Evolutionary conservation across 2,113 vertebrate genomes (phyloP), one percentile per base, ranked within the genome.

Genomic region (Arothron firmamentum): DNA sequence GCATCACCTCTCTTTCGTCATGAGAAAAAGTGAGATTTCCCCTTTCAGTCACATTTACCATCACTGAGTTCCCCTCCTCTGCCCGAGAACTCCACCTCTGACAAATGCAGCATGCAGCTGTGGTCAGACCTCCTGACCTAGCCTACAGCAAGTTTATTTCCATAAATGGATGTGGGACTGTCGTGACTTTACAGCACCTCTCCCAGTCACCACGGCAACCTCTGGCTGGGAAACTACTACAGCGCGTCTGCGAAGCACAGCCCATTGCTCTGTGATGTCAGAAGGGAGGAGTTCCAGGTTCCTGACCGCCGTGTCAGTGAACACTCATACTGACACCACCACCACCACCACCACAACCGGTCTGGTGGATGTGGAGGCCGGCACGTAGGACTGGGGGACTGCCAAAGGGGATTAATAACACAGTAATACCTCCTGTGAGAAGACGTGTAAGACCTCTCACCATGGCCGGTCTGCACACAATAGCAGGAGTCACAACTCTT

Each of bases 381-480:
- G 75, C 84, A 80, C 69, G 75, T 77, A 64, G 65, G 19, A 18
- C n/a, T 49, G 47, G 25, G 17, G 55, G 53, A 18, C 1, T 16
- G 21, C 51, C 18, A 3, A 38, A 18, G 53, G 34, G 18, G 17
- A 60, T 53, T 64, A 75, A 68, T 65, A n/a, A 16, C 17, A 38
- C 34, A 52, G 6, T 25, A 49, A 61, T 25, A 51, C 52, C 56
- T 0, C 18, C 53, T 12, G 9, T 8, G 52, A 69, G 45, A 67
- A 56, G 52, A 62, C 45, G 49, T 42, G 67, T 62, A 72, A 68
- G 51, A 55, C 50, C 50, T 55, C 31, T 50, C 16, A 3, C n/a
- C 15, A 11, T 4, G 43, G 49, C 42, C 17, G 50, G 48, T 49
- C 47, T 52, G 52, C 62, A 75, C 65, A 74, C 42, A 57, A 60